Evolutionary conservation across 92 coral and sea anemone species (phyloP), one percentile per base, ranked within the genome.

Genomic region (Porites cylindrica): DNA sequence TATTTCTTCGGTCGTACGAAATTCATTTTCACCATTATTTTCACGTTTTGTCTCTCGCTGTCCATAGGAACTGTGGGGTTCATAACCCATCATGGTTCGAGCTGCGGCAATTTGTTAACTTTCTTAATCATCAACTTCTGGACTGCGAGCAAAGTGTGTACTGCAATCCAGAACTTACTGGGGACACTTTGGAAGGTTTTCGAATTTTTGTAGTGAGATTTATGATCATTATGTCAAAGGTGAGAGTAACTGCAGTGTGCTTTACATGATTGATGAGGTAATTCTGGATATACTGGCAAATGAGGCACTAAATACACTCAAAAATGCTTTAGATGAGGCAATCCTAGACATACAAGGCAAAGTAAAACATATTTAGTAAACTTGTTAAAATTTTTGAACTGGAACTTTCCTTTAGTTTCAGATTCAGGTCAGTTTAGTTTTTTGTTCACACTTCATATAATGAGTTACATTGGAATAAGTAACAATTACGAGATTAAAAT

Each of bases 41-140:
- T 16, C n/a, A 17, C 26, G 38, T 20, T 32, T 43, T 17, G 14
- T 32, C 14, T 63, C 24, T 7, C 68, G 24, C 53, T 3, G 54
- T 38, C 66, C 74, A 10, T 76, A 95, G 98, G 52, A 79, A 92
- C 69, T 96, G 98, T 81, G 98, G 98, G 47, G 86, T 96, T 3
- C 88, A 24, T 47, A 91, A 96, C 66, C 98, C 98, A 2, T 96
- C 98, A 0, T 96, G 98, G 98, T 91, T 93, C 14, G 98, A 96
- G 51, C 78, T 96, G 12, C 83, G 82, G 29, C 93, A 96, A 77
- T 96, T 96, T 79, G 93, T 96, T 1, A 92, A 86, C 72, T 96
- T 95, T 72, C 78, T 96, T 76, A 96, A 91, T 91, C 77, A 88
- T 58, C 98, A 96, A 87, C 85, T 96, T 64, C 85, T 70, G 0